phyloP scores from a whole-genome alignment of 1,140 invertebrate species.

The Drosophila ogumai region DNA sequence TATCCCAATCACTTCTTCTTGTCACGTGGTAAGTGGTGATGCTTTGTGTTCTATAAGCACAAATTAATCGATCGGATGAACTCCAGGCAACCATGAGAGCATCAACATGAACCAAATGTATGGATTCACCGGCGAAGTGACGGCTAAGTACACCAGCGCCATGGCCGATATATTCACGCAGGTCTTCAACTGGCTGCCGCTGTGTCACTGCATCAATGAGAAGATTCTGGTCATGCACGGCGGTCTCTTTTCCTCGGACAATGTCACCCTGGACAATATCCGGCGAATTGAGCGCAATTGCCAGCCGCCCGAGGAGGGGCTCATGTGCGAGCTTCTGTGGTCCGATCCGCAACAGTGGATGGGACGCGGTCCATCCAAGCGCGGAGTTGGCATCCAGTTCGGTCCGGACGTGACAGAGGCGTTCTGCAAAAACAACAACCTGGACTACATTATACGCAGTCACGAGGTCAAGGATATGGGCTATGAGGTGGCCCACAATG shows the following conservation, averaged over 20 bases:
- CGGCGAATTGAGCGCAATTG: conserved; percentile 94
- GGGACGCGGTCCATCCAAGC: conserved; percentile 96
- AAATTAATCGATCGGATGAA: background rate
- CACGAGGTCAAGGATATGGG: conserved; percentile 99
- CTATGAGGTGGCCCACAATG: conserved; percentile 97
- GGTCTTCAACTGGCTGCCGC: conserved; percentile 98
- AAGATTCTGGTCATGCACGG: conserved; percentile 98
- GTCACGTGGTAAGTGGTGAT: conserved; percentile 97
- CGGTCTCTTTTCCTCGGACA: conserved; percentile 95
- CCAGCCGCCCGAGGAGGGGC: conserved; percentile 98
- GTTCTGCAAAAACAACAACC: conserved; percentile 93
- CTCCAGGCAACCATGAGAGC: conserved; percentile 98
- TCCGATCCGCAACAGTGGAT: conserved; percentile 96
- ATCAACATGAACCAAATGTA: conserved; percentile 99
- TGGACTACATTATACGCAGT: conserved; percentile 97
- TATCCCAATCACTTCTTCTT: conserved; percentile 99
- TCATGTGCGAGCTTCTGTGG: conserved; percentile 99
- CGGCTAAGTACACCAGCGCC: conserved; percentile 95
- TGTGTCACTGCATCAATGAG: conserved; percentile 97
- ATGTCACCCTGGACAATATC: conserved; percentile 96
- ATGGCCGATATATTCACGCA: conserved; percentile 99
- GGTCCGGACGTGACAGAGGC: conserved; percentile 97
- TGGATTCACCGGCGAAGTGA: conserved; percentile 99
- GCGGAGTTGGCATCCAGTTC: conserved; percentile 99
- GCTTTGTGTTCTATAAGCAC: too few relatives aligned